Percentiles rank a stretch among this genome's conserved stretches.
Evolutionary conservation across 2,888 invertebrate genomes (phyloP).

Genomic region (Aphodius granarius): DNA sequence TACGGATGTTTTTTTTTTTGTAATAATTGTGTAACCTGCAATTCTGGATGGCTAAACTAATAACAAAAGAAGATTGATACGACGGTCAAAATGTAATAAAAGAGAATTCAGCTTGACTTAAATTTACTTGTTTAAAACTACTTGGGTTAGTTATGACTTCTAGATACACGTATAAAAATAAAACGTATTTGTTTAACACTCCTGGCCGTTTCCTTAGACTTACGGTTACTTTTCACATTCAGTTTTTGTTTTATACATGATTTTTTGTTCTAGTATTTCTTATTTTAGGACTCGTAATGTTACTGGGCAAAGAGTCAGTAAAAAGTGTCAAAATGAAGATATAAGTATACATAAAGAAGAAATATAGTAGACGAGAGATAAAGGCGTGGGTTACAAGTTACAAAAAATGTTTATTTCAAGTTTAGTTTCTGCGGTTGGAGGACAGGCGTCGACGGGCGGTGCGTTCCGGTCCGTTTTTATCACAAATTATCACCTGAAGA

Average conservation of each 20-base stretch:
- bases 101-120: background rate
- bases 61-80: background rate
- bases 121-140: background rate
- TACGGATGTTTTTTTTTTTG: background rate
- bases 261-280: background rate
- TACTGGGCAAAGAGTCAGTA: background rate
- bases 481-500: slow-evolving; percentile 18
- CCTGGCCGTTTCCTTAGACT: background rate
- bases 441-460: background rate
- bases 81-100: background rate
- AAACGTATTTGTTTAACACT: slow-evolving; percentile 2
- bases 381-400: background rate
- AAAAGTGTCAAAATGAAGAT: background rate
- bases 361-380: background rate
- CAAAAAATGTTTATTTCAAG: slow-evolving; percentile 10
- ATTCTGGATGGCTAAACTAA: too few relatives aligned
- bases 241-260: background rate
- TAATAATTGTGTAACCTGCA: too few relatives aligned
- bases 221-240: background rate
- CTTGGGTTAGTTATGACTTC: background rate
- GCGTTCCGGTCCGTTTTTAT: slow-evolving; percentile 1
- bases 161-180: slow-evolving; percentile 8
- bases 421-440: background rate
- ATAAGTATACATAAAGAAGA: background rate
- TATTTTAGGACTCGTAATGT: background rate